These are phyloP conservation scores for Oreortyx pictus DNA, from an alignment of 2,797 vertebrate genomes.

Conservation along the genomic window DNA sequence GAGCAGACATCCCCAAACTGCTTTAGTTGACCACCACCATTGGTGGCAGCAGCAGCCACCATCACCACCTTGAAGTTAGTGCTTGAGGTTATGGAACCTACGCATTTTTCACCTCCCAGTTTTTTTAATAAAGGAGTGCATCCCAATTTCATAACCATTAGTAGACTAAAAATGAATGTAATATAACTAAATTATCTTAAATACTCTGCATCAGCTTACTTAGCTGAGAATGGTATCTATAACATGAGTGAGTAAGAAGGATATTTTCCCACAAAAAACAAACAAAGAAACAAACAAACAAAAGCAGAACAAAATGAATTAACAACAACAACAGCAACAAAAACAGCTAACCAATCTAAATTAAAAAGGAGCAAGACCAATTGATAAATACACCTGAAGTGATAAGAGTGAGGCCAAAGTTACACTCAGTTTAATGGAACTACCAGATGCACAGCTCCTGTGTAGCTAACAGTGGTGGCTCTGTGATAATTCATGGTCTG, in stretches of 20 bases:
- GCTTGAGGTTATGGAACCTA: not conserved
- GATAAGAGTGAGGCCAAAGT: not conserved
- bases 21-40: too few relatives aligned
- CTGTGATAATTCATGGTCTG: not conserved
- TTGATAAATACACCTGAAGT: not conserved
- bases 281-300: not conserved
- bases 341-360: not conserved
- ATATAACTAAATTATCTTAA: not conserved
- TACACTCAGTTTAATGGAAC: not conserved
- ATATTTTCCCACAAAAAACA: not conserved
- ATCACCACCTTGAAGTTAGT: not conserved
- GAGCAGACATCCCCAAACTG: not conserved
- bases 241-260: not conserved
- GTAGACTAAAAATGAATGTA: not conserved
- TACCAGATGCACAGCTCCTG: not conserved
- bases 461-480: not conserved
- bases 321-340: too few relatives aligned
- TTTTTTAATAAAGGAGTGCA: not conserved
- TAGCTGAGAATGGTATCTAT: not conserved
- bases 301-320: too few relatives aligned
- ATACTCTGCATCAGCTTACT: not conserved
- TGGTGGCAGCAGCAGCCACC: not conserved
- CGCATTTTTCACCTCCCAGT: not conserved
- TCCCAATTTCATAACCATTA: not conserved
- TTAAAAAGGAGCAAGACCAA: not conserved